Evolutionary conservation across 2,113 vertebrate species (phyloP).

Genomic region (Ornithorhynchus anatinus): DNA sequence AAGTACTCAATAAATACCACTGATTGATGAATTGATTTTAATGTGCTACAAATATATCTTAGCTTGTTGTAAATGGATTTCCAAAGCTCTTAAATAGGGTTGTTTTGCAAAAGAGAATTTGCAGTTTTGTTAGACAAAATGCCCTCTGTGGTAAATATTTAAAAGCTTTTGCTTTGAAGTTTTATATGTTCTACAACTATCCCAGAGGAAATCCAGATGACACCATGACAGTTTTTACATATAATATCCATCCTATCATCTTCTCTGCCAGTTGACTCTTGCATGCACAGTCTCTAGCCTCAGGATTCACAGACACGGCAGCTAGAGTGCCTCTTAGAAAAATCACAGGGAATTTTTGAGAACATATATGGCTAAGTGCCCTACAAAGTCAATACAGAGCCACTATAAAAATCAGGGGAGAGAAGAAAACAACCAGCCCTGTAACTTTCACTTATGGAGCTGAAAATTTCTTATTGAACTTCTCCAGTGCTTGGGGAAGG

Average conservation of each 20-base stretch:
- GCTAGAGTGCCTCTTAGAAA: background rate
- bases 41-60: too few relatives aligned
- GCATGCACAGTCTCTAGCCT: background rate
- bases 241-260: background rate
- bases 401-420: background rate
- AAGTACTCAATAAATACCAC: too few relatives aligned
- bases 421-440: background rate
- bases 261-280: slow-evolving; percentile 1
- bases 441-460: background rate
- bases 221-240: too few relatives aligned
- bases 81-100: too few relatives aligned
- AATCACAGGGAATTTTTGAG: background rate
- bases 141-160: too few relatives aligned
- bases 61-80: too few relatives aligned
- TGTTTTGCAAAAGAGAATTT: too few relatives aligned
- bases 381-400: background rate
- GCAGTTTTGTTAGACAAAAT: too few relatives aligned
- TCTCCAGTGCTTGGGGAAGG: background rate
- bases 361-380: background rate
- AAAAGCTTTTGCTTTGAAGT: too few relatives aligned
- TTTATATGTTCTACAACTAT: too few relatives aligned
- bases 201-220: too few relatives aligned
- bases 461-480: background rate
- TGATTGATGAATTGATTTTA: too few relatives aligned
- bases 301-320: background rate